Evolutionary conservation across 2,113 vertebrate genomes (phyloP), one percentile per base, ranked within the genome.

Genomic region (Pygoscelis antarcticus): DNA sequence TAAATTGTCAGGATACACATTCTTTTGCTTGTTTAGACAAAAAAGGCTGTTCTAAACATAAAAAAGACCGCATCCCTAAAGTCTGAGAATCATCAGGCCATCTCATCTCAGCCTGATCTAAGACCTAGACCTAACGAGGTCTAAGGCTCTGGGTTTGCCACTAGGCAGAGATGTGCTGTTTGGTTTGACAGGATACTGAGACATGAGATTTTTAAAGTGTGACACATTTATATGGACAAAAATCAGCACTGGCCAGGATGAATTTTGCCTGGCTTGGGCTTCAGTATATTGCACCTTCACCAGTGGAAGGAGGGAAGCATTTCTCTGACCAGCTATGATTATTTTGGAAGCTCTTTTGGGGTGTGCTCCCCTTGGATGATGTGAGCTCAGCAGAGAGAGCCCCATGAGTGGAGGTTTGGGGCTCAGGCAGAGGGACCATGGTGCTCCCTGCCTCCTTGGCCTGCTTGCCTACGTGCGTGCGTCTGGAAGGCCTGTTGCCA

Each of bases 401-500:
- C 51, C 75, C 27, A 1, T 0, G 3, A 44, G 47, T 1, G 49
- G 44, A 85, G 88, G 29, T 58, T 25, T 87, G 90, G 90, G 79
- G 93, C n/a, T 55, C 0, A 0, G 83, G 23, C 8, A 2, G 78
- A 76, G 70, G 87, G 62, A 66, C 49, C 6, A 7, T 0, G 5
- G 8, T 62, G 78, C 90, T 97, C 38, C 57, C 25, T 83, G n/a
- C 66, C 89, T 89, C 79, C 91, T 72, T 6, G 3, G 49, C 76
- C 84, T 9, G 10, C 19, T 89, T 89, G 64, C 77, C 96, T 90
- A 40, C 23, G 14, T 82, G 70, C 1, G 0, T 87, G 49, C 2
- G 66, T 94, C 92, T 93, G 90, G 89, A 82, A 96, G 93, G 93
- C 95, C 95, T 83, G 96, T 97, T 97, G 96, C 96, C 96, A 97